Percentiles rank a stretch among this genome's conserved stretches.
These are phyloP conservation scores for Ophion obscuratus DNA, from an alignment of 2,888 invertebrate species.

Conservation along the genomic window DNA sequence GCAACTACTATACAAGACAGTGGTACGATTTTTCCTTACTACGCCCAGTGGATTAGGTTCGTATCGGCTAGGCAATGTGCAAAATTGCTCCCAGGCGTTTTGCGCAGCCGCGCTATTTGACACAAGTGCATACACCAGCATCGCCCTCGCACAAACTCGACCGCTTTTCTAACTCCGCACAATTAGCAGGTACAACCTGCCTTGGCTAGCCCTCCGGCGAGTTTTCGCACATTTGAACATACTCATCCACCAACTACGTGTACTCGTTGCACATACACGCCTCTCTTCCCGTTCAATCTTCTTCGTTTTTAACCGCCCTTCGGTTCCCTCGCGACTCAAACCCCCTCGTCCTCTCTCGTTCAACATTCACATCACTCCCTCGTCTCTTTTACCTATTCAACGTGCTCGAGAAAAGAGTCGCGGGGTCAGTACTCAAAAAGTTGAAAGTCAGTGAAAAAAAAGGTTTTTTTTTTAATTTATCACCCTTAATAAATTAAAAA, in stretches of 20 bases:
- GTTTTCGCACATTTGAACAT: constrained; percentile 61
- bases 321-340: not conserved
- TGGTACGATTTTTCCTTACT: constrained; percentile 22
- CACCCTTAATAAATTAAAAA: too few species aligned
- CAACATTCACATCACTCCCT: constrained; percentile 38
- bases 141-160: constrained; percentile 31
- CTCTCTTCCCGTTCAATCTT: constrained; percentile 28
- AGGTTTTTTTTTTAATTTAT: not conserved
- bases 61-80: constrained; percentile 39
- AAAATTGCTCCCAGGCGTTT: constrained; percentile 54
- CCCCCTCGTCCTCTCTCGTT: constrained; percentile 4
- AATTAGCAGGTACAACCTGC: constrained; percentile 61
- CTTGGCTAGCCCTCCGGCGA: constrained; percentile 45
- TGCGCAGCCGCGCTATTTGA: constrained; percentile 7
- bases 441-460: not conserved
- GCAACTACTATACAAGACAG: constrained; percentile 1
- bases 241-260: constrained; percentile 13
- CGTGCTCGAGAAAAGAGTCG: constrained; percentile 15
- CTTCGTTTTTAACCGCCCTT: constrained; percentile 22
- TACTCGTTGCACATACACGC: constrained; percentile 1
- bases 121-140: constrained; percentile 8
- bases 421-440: not conserved
- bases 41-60: constrained; percentile 34
- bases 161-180: constrained; percentile 54
- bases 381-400: not conserved